Evolutionary conservation across 2,113 vertebrate genomes (phyloP).

Genomic region (Indicator maculatus): DNA sequence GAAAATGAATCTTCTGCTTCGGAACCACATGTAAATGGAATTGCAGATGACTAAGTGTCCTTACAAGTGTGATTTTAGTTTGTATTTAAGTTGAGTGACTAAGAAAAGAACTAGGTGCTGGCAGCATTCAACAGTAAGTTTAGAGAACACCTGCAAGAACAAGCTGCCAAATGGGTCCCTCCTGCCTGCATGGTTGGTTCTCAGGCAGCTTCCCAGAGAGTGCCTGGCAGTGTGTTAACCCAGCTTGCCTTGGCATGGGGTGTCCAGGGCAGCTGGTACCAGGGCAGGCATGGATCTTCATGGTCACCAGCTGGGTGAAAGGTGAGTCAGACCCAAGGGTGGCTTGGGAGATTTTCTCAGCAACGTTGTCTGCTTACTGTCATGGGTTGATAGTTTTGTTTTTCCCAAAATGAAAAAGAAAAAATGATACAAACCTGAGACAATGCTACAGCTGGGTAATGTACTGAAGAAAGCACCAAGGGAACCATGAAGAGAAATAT

Average conservation of each 20-base stretch:
- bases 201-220: neutral
- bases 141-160: neutral
- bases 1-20: neutral
- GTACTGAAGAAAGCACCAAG: neutral
- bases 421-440: neutral
- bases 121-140: neutral
- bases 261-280: neutral
- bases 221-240: accelerated
- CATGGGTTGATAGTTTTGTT: neutral
- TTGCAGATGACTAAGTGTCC: neutral
- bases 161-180: neutral
- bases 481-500: neutral
- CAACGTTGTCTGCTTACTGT: neutral
- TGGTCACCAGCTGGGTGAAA: neutral
- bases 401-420: neutral
- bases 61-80: neutral
- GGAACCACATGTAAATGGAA: neutral
- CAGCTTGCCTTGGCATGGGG: neutral
- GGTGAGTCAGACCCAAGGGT: accelerated
- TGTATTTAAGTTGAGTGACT: neutral
- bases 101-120: neutral
- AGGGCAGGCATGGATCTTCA: neutral
- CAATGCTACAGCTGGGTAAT: neutral
- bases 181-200: neutral
- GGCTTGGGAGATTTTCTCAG: neutral